Evolutionary conservation across 92 coral and sea anemone species (phyloP).

Genomic region (Anthopleura xanthogrammica): DNA sequence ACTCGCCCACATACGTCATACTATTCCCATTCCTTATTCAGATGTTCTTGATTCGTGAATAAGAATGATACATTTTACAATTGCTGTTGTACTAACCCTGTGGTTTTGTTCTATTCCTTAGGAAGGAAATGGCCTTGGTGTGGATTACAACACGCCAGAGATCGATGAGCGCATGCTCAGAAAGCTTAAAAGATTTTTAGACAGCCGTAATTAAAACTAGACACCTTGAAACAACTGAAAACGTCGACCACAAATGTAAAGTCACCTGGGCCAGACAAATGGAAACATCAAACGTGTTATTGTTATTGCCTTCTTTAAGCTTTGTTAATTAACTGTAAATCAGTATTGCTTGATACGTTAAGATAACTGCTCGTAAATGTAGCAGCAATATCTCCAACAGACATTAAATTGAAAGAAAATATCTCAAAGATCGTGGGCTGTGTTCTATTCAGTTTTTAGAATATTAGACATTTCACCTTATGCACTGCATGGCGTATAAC

Average conservation of each 20-base stretch:
- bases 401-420: background rate
- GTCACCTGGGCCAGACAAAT: background rate
- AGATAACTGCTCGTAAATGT: background rate
- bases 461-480: background rate
- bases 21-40: too few species aligned
- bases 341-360: background rate
- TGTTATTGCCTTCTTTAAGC: background rate
- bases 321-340: background rate
- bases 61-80: too few species aligned
- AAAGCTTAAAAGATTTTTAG: background rate
- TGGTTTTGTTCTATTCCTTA: background rate
- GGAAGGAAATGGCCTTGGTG: background rate
- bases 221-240: background rate
- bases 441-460: background rate
- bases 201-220: background rate
- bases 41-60: too few species aligned
- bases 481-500: too few species aligned
- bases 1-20: too few species aligned
- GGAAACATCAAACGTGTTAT: background rate
- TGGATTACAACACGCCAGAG: background rate
- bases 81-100: background rate
- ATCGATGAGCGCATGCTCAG: background rate
- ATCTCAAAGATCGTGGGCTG: background rate
- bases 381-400: background rate
- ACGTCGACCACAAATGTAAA: background rate